These are phyloP conservation scores for Cenopis cana DNA, from an alignment of 2,888 invertebrate species.

Conservation along the genomic window DNA sequence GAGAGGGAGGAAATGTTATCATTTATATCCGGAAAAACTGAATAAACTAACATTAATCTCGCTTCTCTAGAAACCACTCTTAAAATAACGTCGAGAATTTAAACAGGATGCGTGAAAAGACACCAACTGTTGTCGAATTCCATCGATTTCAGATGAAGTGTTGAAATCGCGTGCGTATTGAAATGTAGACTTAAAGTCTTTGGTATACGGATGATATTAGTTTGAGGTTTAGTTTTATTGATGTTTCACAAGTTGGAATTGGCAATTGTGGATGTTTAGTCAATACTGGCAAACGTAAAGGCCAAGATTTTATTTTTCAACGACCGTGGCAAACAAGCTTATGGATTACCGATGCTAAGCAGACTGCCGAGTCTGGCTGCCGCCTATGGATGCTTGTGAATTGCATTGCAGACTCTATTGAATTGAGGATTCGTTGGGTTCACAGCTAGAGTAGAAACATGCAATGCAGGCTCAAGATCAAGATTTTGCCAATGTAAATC, in stretches of 20 bases:
- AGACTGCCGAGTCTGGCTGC: too few relatives aligned
- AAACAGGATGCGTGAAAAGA: slow-evolving; percentile 1
- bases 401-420: too few relatives aligned
- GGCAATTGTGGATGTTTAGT: too few relatives aligned
- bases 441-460: too few relatives aligned
- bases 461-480: too few relatives aligned
- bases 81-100: slow-evolving; percentile 5
- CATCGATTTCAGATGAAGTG: slow-evolving; percentile 1
- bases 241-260: slow-evolving; percentile 15
- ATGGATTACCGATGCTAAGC: too few relatives aligned
- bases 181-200: not conserved
- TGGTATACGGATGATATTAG: not conserved
- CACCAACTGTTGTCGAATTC: not conserved
- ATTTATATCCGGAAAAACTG: slow-evolving; percentile 2
- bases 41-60: slow-evolving; percentile 6
- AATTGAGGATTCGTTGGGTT: too few relatives aligned
- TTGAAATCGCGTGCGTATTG: not conserved
- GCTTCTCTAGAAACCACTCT: not conserved
- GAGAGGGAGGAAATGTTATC: not conserved
- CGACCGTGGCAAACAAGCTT: too few relatives aligned
- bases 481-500: too few relatives aligned
- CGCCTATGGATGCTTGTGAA: too few relatives aligned
- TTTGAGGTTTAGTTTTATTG: not conserved
- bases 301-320: too few relatives aligned
- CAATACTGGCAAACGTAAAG: too few relatives aligned